phyloP scores from a whole-genome alignment of 2,797 vertebrate genomes.

The Eupleurogrammus muticus region DNA sequence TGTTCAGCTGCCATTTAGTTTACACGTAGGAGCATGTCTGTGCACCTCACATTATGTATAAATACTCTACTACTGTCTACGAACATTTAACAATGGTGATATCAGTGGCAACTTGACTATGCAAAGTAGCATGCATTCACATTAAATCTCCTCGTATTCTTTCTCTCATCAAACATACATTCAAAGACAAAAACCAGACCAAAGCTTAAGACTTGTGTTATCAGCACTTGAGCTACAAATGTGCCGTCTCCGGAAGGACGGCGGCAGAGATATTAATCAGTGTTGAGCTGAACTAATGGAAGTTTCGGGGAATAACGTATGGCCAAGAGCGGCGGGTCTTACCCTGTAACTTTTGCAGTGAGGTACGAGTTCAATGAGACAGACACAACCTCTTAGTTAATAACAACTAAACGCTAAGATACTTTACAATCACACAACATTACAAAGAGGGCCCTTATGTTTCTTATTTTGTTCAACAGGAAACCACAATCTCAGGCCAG shows the following conservation, averaged over 20 bases:
- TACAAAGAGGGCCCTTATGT: not conserved
- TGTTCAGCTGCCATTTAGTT: conserved; percentile 56
- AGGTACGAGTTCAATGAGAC: conserved; percentile 24
- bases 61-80: conserved; percentile 49
- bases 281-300: not conserved
- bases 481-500: conserved; percentile 17
- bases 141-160: conserved; percentile 42
- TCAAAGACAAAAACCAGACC: conserved; percentile 49
- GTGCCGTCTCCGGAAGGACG: conserved; percentile 5
- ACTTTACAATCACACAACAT: conserved; percentile 6
- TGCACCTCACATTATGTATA: conserved; percentile 35
- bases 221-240: conserved; percentile 17
- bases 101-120: conserved; percentile 51
- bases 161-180: conserved; percentile 51
- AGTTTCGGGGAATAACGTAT: not conserved
- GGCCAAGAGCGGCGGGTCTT: not conserved
- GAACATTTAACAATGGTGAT: conserved; percentile 57
- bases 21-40: conserved; percentile 28
- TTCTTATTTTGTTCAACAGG: conserved; percentile 42
- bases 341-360: not conserved
- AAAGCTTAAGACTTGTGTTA: conserved; percentile 54
- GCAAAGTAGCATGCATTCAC: conserved; percentile 58
- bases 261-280: not conserved
- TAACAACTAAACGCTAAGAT: conserved; percentile 16
- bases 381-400: conserved; percentile 34